Conservation (phyloP, 2,888 invertebrate species). For the Dasypogon diadema region DNA sequence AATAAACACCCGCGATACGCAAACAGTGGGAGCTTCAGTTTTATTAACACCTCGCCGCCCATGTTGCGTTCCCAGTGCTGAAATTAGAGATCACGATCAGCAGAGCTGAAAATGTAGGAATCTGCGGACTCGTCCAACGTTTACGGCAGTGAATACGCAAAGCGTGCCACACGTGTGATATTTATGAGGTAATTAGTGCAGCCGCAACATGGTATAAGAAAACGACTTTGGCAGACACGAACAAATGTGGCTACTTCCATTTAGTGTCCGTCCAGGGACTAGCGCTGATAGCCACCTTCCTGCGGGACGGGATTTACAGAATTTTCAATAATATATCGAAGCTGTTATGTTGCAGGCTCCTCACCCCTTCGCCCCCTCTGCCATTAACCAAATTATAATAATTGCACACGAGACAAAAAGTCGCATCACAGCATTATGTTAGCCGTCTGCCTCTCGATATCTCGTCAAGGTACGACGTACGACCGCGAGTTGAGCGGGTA, state of each 20-base stretch:
- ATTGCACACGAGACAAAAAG: conserved; percentile 51
- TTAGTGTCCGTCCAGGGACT: conserved; percentile 12
- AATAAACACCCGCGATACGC: conserved; percentile 49
- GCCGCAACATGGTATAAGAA: conserved; percentile 43
- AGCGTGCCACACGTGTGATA: conserved; percentile 56
- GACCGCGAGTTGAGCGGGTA: conserved; percentile 17
- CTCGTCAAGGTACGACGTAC: not conserved
- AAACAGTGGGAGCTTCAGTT: conserved; percentile 42
- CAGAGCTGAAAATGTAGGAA: not conserved
- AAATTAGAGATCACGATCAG: conserved; percentile 49
- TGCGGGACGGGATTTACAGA: not conserved
- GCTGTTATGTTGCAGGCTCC: not conserved
- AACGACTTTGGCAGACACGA: conserved; percentile 46
- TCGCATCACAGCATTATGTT: conserved; percentile 4
- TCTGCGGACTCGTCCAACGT: not conserved
- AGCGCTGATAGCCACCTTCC: conserved; percentile 6
- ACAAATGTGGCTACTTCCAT: conserved; percentile 30
- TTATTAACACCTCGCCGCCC: conserved; percentile 39
- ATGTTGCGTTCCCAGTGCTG: not conserved
- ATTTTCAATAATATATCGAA: conserved; percentile 37
- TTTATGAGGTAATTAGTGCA: conserved; percentile 56
- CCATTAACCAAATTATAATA: conserved; percentile 56
- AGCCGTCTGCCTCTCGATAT: not conserved
- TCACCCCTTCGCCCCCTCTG: conserved; percentile 36
- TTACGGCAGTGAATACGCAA: conserved; percentile 1